These are phyloP conservation scores for Matsumyia berberina DNA, from an alignment of 2,888 invertebrate genomes.

Conservation along the genomic window DNA sequence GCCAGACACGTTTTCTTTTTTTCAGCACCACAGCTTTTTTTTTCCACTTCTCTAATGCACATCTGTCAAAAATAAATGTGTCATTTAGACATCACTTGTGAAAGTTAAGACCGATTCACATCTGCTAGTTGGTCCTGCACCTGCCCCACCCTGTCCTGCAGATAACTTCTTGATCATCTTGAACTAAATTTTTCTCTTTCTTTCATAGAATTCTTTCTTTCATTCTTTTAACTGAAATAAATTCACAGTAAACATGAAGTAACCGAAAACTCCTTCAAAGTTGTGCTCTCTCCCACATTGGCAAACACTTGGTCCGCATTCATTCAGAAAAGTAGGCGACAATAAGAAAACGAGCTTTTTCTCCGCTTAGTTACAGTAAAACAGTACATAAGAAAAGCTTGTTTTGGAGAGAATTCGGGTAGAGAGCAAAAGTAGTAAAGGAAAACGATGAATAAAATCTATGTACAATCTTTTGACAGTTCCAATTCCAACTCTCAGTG, in stretches of 20 bases:
- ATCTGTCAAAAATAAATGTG: no score
- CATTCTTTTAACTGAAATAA: background rate
- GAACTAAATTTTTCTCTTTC: no score
- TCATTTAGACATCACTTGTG: no score
- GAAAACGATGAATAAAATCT: slow-evolving; percentile 45
- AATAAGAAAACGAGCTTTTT: slow-evolving; percentile 42
- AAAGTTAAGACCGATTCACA: no score
- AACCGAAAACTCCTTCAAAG: slow-evolving; percentile 8
- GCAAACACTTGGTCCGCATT: slow-evolving; percentile 45
- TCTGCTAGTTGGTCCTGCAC: no score
- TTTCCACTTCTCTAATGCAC: no score
- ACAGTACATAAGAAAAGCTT: slow-evolving; percentile 50
- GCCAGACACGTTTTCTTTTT: no score
- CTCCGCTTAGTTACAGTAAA: background rate
- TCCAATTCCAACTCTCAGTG: slow-evolving; percentile 15
- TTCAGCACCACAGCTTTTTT: no score
- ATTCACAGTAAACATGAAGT: slow-evolving; percentile 18
- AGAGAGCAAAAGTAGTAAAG: slow-evolving; percentile 40
- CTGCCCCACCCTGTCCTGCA: no score
- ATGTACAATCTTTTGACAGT: slow-evolving; percentile 42
- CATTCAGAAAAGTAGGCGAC: slow-evolving; percentile 53
- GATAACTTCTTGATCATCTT: no score
- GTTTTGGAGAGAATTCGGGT: slow-evolving; percentile 10
- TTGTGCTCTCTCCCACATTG: slow-evolving; percentile 11
- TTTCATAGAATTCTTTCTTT: no score